Percentiles rank a stretch among this genome's conserved stretches.
Evolutionary conservation across 2,113 vertebrate species (phyloP).

Genomic region (Catharus bicknelli): DNA sequence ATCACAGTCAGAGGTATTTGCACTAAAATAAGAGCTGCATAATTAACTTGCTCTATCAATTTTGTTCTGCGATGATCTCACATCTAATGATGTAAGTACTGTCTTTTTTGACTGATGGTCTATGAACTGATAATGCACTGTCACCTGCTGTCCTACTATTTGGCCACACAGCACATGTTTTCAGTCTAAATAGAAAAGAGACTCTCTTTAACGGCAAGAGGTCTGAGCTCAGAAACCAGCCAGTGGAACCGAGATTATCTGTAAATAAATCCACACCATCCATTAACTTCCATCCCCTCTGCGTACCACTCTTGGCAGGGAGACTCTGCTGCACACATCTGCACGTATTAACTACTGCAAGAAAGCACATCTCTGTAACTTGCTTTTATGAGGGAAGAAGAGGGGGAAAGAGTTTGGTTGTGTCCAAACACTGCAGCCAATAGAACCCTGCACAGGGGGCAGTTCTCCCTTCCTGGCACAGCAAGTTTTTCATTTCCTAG

Average conservation of each 20-base stretch:
- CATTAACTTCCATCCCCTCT: not conserved
- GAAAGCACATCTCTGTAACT: not conserved
- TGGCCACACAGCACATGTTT: not conserved
- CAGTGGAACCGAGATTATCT: not conserved
- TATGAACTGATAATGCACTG: not conserved
- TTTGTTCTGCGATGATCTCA: slow-evolving; percentile 15
- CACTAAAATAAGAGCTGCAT: slow-evolving; percentile 22
- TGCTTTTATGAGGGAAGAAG: accelerated
- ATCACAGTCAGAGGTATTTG: not conserved
- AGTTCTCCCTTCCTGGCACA: not conserved
- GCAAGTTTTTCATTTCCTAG: not conserved
- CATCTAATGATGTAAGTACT: slow-evolving; percentile 13
- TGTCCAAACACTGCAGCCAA: not conserved
- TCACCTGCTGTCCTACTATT: not conserved
- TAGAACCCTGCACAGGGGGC: accelerated
- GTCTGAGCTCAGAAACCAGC: not conserved
- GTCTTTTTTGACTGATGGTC: not conserved
- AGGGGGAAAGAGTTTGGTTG: not conserved
- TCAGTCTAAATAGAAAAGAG: not conserved
- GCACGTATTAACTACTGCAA: accelerated
- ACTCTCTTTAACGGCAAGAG: not conserved
- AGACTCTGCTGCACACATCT: not conserved
- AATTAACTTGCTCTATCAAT: slow-evolving; percentile 29
- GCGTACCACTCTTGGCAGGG: accelerated
- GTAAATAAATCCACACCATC: not conserved